Base-by-base conservation (phyloP, 2,888 invertebrate species). In the Acrobasis suavella region DNA sequence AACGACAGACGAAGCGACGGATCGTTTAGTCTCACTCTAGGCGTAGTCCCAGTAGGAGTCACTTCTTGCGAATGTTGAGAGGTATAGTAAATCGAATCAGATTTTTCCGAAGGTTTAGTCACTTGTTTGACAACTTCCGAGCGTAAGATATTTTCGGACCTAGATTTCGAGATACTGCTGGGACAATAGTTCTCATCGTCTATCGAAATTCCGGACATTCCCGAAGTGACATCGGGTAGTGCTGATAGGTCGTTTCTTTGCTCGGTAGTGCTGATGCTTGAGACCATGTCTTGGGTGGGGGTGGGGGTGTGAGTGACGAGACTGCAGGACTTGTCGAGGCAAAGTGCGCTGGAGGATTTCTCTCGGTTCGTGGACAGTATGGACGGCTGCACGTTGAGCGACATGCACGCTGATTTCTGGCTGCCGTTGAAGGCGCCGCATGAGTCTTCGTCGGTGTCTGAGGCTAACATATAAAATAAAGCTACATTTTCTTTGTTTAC, bases 281-380 rank as follows among this genome's bases (percentile, higher is more conserved):
- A 93, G 32, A 93, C 93, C 92, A 92, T 92, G 76, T 92, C 93
- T 66, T 92, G 93, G 0, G 93, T 92, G 5, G 93, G 92, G 0
- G 93, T 93, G 1, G 92, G 92, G 0, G 93, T 92, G 73, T 92
- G 92, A 32, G 92, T 93, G 74, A 90, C 82, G 68, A 90, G 72
- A 65, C 90, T 87, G 67, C 85, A 87, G 2, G 93, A 93, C 65
- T 93, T 92, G 78, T 93, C 92, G 50, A 93, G 85, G 68, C 91
- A 92, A 9, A 92, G 76, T 0, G 92, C 92, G 67, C 91, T 92
- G 32, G 92, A 92, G 2, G 92, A 92, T 58, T 91, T 91, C 55
- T 92, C 92, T 58, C 89, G 72, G 0, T 90, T 89, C 0, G 87
- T 83, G 1, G 91, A 91, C 0, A 90, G 75, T 8, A 89, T 73